phyloP scores from a whole-genome alignment of 35 echinoderm and acorn worm genomes.

The Heliocidaris erythrogramma region DNA sequence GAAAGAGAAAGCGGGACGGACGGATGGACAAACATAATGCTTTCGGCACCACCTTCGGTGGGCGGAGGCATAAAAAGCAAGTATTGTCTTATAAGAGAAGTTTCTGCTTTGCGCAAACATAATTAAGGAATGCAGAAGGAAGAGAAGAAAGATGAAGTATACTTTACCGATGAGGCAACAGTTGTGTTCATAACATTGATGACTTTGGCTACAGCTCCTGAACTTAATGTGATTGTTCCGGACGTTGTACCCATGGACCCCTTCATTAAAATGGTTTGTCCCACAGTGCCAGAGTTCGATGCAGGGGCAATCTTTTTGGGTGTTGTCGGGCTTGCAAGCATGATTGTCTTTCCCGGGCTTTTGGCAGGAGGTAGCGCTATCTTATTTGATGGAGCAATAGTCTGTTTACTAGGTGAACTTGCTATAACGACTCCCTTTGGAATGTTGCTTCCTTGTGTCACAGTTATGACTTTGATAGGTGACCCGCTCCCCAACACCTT shows the following conservation, averaged over 20 bases:
- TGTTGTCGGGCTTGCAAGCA: slow-evolving; percentile 24
- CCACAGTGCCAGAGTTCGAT: slow-evolving; percentile 17
- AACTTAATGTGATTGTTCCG: slow-evolving; percentile 45
- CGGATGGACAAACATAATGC: too few species aligned
- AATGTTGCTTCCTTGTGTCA: slow-evolving; percentile 68
- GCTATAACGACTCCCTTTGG: slow-evolving; percentile 71
- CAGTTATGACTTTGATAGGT: slow-evolving; percentile 89
- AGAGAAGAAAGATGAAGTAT: background rate
- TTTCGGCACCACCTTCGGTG: too few species aligned
- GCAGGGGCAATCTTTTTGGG: slow-evolving; percentile 88
- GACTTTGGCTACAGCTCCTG: slow-evolving; percentile 54
- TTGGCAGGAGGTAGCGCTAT: slow-evolving; percentile 61
- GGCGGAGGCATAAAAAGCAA: too few species aligned
- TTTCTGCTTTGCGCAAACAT: too few species aligned
- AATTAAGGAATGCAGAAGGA: background rate
- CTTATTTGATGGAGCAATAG: slow-evolving; percentile 55
- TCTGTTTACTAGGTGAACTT: slow-evolving; percentile 70
- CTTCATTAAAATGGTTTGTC: slow-evolving; percentile 58
- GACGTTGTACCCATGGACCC: slow-evolving; percentile 4
- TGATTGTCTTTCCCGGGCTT: slow-evolving; percentile 69
- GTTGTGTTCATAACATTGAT: slow-evolving; percentile 54
- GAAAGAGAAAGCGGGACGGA: too few species aligned
- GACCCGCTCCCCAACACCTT: slow-evolving; percentile 77
- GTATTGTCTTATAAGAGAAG: too few species aligned
- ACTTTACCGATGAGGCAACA: slow-evolving; percentile 50